These are phyloP conservation scores for Euleptes europaea DNA, from an alignment of 2,113 vertebrate genomes.

Conservation along the genomic window DNA sequence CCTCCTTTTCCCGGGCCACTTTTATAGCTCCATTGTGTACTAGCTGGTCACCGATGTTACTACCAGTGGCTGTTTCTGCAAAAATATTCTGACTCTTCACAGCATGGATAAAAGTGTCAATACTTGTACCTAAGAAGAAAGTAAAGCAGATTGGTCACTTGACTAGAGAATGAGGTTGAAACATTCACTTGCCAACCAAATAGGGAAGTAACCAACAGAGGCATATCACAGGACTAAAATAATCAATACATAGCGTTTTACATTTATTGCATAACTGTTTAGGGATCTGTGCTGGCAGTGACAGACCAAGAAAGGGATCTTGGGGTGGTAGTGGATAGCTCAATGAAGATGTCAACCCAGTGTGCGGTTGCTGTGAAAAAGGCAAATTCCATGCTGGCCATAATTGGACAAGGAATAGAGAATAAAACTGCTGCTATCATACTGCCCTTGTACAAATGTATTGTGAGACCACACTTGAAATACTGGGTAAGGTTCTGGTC, in stretches of 20 bases:
- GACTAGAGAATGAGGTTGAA: neutral
- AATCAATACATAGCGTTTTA: neutral
- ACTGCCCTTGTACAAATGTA: too few relatives aligned
- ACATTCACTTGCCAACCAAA: neutral
- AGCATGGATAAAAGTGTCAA: slow-evolving; percentile 83
- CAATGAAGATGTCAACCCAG: too few relatives aligned
- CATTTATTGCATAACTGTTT: neutral
- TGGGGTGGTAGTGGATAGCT: too few relatives aligned
- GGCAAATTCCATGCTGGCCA: too few relatives aligned
- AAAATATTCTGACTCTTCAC: slow-evolving; percentile 82
- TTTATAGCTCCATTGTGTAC: slow-evolving; percentile 87
- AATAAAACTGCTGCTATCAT: too few relatives aligned
- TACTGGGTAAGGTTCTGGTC: too few relatives aligned
- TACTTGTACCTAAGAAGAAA: slow-evolving; percentile 77
- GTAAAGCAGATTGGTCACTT: neutral
- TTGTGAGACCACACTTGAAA: too few relatives aligned
- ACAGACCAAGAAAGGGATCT: too few relatives aligned
- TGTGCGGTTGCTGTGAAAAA: too few relatives aligned
- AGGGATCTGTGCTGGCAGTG: too few relatives aligned
- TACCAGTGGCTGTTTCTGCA: slow-evolving; percentile 77
- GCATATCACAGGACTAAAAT: neutral
- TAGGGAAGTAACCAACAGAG: neutral
- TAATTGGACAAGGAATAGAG: too few relatives aligned
- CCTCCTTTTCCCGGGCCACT: slow-evolving; percentile 81
- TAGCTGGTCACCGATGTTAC: slow-evolving; percentile 76